phyloP scores from a whole-genome alignment of 2,888 invertebrate species.

The Troilus luridus region DNA sequence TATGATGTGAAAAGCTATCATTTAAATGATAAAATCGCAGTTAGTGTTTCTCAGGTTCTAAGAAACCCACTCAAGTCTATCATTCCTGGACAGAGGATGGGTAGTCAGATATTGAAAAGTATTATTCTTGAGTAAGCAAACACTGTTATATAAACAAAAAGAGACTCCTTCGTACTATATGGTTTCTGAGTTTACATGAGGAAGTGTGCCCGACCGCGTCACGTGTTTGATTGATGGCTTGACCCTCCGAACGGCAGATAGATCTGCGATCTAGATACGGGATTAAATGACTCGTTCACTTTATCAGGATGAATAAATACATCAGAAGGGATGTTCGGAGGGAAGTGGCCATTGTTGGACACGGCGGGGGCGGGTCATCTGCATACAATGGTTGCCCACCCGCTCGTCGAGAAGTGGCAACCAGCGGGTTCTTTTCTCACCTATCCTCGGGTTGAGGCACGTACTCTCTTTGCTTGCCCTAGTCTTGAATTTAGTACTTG shows the following conservation, averaged over 20 bases:
- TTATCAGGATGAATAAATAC: constrained; percentile 30
- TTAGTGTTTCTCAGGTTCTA: no score
- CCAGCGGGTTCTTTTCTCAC: background rate
- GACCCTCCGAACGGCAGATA: background rate
- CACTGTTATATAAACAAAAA: no score
- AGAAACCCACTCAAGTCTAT: no score
- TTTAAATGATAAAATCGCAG: no score
- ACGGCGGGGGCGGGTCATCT: constrained; percentile 28
- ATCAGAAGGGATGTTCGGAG: constrained; percentile 30
- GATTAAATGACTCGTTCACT: constrained; percentile 43
- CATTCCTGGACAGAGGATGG: no score
- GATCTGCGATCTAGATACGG: constrained; percentile 25
- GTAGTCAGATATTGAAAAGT: no score
- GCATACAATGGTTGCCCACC: constrained; percentile 38
- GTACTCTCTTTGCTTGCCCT: background rate
- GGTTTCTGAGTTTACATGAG: background rate
- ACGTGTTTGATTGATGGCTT: background rate
- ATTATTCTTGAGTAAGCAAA: no score
- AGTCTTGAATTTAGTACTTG: background rate
- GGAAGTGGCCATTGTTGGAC: constrained; percentile 24
- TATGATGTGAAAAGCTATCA: no score
- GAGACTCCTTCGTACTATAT: no score
- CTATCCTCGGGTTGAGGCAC: background rate
- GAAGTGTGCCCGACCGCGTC: constrained; percentile 13
- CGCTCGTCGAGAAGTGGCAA: background rate